These are phyloP conservation scores for Dione juno DNA, from an alignment of 2,888 invertebrate genomes.

Conservation along the genomic window DNA sequence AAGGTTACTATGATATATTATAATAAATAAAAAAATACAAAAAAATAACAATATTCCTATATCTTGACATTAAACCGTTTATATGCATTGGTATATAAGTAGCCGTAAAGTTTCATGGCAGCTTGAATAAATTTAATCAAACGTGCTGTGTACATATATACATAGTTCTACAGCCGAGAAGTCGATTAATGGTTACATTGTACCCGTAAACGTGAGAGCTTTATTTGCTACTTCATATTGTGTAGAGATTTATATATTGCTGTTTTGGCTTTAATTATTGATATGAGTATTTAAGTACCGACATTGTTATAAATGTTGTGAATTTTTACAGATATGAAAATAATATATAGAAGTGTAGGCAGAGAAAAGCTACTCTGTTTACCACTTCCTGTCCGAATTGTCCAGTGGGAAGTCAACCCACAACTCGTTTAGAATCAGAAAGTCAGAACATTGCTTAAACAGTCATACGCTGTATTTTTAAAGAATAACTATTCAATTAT, in stretches of 20 bases:
- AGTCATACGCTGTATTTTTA: too few species aligned
- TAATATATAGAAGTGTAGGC: too few species aligned
- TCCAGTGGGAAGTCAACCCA: too few species aligned
- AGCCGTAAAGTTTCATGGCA: slow-evolving; percentile 1
- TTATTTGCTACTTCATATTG: slow-evolving; percentile 5
- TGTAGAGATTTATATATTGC: neutral
- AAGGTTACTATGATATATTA: too few species aligned
- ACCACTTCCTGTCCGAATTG: too few species aligned
- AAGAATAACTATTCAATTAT: neutral
- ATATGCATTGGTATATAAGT: neutral
- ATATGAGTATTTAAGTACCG: neutral
- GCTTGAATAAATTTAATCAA: slow-evolving; percentile 12
- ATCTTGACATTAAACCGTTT: neutral
- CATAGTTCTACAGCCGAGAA: slow-evolving; percentile 4
- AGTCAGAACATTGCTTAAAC: too few species aligned
- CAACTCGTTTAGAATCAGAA: too few species aligned
- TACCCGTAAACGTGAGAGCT: slow-evolving; percentile 9
- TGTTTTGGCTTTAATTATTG: neutral
- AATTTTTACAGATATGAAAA: too few species aligned
- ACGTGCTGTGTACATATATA: neutral
- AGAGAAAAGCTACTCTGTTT: too few species aligned
- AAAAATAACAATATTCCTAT: neutral
- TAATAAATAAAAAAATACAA: too few species aligned
- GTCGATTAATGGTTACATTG: slow-evolving; percentile 15
- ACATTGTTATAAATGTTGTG: too few species aligned